Evolutionary conservation across 53 echinoderm and acorn worm species (phyloP).

Genomic region (Actinopyga echinites): DNA sequence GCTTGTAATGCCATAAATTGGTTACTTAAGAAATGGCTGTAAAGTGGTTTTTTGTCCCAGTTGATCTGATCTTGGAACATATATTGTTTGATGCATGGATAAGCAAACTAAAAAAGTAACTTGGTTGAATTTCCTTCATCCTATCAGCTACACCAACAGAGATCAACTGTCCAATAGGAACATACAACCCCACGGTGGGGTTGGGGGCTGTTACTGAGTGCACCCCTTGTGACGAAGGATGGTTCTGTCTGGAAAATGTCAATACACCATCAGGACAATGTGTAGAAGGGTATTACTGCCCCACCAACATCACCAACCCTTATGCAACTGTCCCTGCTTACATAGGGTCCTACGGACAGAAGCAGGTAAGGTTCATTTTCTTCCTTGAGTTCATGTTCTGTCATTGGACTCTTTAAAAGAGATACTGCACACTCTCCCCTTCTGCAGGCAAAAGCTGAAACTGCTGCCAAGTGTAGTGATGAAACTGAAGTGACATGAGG

Average conservation of each 20-base stretch:
- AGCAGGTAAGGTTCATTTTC: constrained; percentile 62
- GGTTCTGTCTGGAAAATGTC: constrained; percentile 78
- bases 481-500: too few species aligned
- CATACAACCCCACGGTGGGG: constrained; percentile 82
- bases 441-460: too few species aligned
- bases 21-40: too few species aligned
- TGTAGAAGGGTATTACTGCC: constrained; percentile 78
- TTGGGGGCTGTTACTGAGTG: constrained; percentile 90
- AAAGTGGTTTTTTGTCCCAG: too few species aligned
- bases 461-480: too few species aligned
- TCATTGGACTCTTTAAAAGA: too few species aligned
- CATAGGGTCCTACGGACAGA: constrained; percentile 93
- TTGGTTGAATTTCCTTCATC: neutral
- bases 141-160: constrained; percentile 78
- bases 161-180: constrained; percentile 90
- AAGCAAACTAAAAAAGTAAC: neutral
- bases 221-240: constrained; percentile 83
- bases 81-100: neutral
- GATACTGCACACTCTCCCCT: too few species aligned
- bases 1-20: too few species aligned
- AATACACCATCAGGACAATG: constrained; percentile 56
- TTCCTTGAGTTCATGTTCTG: too few species aligned
- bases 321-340: constrained; percentile 67
- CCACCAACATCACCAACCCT: constrained; percentile 85
- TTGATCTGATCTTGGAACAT: neutral